These are phyloP conservation scores for Sisor rabdophorus DNA, from an alignment of 2,113 vertebrate genomes.

Conservation along the genomic window DNA sequence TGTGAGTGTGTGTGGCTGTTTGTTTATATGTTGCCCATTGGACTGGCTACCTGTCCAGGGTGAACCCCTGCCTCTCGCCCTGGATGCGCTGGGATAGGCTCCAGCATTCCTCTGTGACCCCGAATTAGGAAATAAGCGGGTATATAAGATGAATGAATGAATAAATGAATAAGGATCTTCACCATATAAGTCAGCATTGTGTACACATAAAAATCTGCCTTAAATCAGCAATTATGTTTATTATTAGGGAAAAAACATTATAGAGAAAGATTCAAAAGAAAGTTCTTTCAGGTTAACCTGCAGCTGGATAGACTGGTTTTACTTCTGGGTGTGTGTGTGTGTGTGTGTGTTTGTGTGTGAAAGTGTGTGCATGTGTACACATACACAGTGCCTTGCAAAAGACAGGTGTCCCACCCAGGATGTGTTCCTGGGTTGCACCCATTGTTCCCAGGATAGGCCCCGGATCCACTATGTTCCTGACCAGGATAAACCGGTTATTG, in stretches of 20 bases:
- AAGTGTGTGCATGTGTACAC: neutral
- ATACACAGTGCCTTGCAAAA: neutral
- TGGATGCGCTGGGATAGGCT: too few relatives aligned
- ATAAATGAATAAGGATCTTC: too few relatives aligned
- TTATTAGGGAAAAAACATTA: neutral
- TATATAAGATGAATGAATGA: too few relatives aligned
- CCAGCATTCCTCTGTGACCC: too few relatives aligned
- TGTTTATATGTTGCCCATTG: too few relatives aligned
- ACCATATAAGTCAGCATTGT: too few relatives aligned
- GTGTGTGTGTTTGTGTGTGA: too few relatives aligned
- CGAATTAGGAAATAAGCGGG: too few relatives aligned
- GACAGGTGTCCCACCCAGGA: constrained; percentile 1
- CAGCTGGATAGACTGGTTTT: neutral
- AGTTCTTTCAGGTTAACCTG: neutral
- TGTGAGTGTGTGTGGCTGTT: too few relatives aligned
- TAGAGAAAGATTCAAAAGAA: neutral
- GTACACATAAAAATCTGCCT: neutral
- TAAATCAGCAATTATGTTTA: neutral
- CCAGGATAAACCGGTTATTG: constrained; percentile 13
- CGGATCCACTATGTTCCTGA: neutral
- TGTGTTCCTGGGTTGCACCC: neutral
- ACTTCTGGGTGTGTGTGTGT: neutral
- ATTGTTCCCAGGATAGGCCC: constrained; percentile 5
- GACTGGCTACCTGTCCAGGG: too few relatives aligned
- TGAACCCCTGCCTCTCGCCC: too few relatives aligned